These are phyloP conservation scores for Phaedon cochleariae DNA, from an alignment of 2,888 invertebrate species.

Conservation along the genomic window DNA sequence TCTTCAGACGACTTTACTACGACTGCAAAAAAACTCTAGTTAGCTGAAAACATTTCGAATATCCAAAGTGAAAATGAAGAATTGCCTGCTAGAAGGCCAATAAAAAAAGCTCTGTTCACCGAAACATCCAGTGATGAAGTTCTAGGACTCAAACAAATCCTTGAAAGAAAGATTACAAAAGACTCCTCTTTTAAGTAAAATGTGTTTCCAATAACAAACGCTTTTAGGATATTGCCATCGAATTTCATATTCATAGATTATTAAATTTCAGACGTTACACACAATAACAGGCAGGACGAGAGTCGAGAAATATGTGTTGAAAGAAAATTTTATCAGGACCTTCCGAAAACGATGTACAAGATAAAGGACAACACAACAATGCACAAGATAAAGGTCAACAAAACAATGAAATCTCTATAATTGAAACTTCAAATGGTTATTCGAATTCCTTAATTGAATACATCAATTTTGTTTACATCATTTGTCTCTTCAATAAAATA, in stretches of 20 bases:
- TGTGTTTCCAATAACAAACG: not conserved
- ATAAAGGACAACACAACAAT: constrained; percentile 1
- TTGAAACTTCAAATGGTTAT: constrained; percentile 6
- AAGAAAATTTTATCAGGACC: not conserved
- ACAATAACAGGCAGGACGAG: not conserved
- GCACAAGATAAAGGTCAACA: constrained; percentile 2
- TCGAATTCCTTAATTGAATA: not conserved
- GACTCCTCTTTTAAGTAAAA: not conserved
- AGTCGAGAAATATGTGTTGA: not conserved
- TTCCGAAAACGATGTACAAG: not conserved
- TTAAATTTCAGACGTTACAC: constrained; percentile 3
- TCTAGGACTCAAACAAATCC: not conserved
- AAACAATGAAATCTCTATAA: constrained; percentile 3
- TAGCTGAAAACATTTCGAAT: constrained; percentile 17
- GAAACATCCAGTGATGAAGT: constrained; percentile 17
- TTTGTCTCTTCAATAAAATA: not conserved
- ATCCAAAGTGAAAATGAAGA: constrained; percentile 16
- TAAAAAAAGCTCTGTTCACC: constrained; percentile 14
- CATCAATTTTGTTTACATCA: not conserved
- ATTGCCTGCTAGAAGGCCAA: constrained; percentile 15
- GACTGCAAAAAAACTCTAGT: constrained; percentile 8
- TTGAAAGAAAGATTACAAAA: not conserved
- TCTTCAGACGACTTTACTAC: constrained; percentile 12
- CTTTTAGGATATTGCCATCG: not conserved
- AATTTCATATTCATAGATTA: not conserved